phyloP scores from a whole-genome alignment of 2,113 vertebrate species.

The Polypterus bichir region DNA sequence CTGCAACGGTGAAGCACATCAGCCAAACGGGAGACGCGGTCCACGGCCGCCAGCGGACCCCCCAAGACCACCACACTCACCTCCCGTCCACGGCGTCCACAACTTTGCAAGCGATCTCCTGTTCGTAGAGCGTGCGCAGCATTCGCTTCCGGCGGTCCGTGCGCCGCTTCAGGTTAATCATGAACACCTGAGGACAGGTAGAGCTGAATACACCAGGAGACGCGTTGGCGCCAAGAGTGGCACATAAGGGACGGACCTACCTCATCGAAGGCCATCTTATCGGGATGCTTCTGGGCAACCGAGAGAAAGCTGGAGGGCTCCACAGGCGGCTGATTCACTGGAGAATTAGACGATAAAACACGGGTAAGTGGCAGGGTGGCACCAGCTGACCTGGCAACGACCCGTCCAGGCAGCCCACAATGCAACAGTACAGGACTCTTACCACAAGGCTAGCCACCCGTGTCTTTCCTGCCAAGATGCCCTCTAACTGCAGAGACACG shows the following conservation, averaged over 20 bases:
- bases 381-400: no score
- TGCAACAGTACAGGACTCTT: no score
- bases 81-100: constrained; percentile 73
- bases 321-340: constrained; percentile 59
- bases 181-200: constrained; percentile 56
- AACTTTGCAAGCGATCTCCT: constrained; percentile 61
- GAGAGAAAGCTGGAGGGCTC: constrained; percentile 56
- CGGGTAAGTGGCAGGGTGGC: no score
- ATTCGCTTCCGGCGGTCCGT: constrained; percentile 64
- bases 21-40: neutral
- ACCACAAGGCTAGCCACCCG: no score
- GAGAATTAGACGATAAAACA: neutral
- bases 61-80: constrained; percentile 41
- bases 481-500: no score
- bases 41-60: neutral
- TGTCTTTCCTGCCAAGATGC: no score
- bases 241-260: constrained; percentile 32
- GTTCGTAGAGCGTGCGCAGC: constrained; percentile 51
- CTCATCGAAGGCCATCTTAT: constrained; percentile 84
- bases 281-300: constrained; percentile 40
- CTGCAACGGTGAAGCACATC: constrained; percentile 31
- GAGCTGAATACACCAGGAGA: no score
- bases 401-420: no score
- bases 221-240: no score
- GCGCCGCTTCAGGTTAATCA: constrained; percentile 73